Evolutionary conservation across 64 coral and sea anemone species (phyloP), one percentile per base, ranked within the genome.

Genomic region (Stichodactyla helianthus): DNA sequence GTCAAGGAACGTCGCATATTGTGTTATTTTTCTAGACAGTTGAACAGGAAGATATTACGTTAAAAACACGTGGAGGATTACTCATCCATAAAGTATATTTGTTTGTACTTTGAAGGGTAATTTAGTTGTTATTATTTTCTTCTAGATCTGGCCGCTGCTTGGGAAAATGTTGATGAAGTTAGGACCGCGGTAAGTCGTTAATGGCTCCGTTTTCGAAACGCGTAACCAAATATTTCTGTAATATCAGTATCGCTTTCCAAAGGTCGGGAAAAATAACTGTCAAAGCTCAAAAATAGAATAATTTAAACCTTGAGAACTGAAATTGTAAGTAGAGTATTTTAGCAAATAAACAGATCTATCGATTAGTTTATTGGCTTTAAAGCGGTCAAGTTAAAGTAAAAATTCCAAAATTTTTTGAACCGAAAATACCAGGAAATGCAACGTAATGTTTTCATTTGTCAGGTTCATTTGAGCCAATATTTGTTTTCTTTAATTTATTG

Each of bases 121-220:
- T 23, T 6, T 52, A 11, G 54, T 59, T 87, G 19, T n/a, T 62
- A 22, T 86, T 82, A 55, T 19, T 87, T 82, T 68, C 59, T 64
- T 64, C 58, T 82, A 92, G 90, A 87, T 70, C 60, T 92, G 12
- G 90, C 74, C 26, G 90, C 90, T 54, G 90, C 85, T 14, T 92
- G 84, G 90, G 90, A 92, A 87, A 92, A 92, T 80, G 90, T 92
- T 18, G 90, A 83, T 19, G 84, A 92, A 83, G 90, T 71, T 28
- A 86, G 86, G 79, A 82, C 84, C 60, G 90, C 85, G 85, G 90
- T 92, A 87, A 92, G 85, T 83, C 27, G 53, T 59, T 35, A 6
- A 84, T 22, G 10, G 83, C 55, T 57, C 13, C 54, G 53, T 82
- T 52, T 52, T 82, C 54, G 84, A 82, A 80, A 82, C 60, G 56